Evolutionary conservation across 1,140 invertebrate genomes (phyloP), one percentile per base, ranked within the genome.

Genomic region (Philopotamus ludificatus): DNA sequence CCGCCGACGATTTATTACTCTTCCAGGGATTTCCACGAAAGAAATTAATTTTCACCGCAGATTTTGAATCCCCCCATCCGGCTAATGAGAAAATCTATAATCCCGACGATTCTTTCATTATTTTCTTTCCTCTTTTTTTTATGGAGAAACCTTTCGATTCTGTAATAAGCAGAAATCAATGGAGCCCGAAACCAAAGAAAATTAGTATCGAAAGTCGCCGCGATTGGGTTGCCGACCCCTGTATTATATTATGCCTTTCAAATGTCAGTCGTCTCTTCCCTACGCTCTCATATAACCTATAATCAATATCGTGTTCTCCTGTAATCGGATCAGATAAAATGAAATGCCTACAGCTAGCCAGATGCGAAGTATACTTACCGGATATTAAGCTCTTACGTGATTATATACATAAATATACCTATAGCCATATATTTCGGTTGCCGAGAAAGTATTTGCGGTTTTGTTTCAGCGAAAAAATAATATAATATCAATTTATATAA

Each of bases 281-380:
- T 39, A 21, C 26, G 42, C 21, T 60, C 44, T 60, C 57, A 60
- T 49, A 60, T 60, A 47, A 44, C 57, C 57, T 49, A 60, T 60
- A 60, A 60, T 60, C 57, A 60, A 60, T 60, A 60, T 60, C 57
- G 57, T 47, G 57, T 60, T 60, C 57, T 47, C 21, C 44, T 42
- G 57, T 60, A 60, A 60, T 60, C 57, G 42, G 57, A 60, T 60
- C 57, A 60, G 57, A 60, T 60, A 60, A 60, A 60, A 60, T 60
- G 57, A 60, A 60, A 60, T 60, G 57, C 57, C 57, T 60, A 45
- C 54, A 57, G 54, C 54, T 57, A 57, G 34, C 54, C 54, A 57
- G 54, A 57, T 57, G 54, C 28, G 28, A 57, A 57, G 54, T 57
- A 25, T 57, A 57, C 54, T 28, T 12, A 20, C 54, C 54, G 54